Base-by-base conservation (phyloP, 2,797 vertebrate species). In the Cossypha niveicapilla region DNA sequence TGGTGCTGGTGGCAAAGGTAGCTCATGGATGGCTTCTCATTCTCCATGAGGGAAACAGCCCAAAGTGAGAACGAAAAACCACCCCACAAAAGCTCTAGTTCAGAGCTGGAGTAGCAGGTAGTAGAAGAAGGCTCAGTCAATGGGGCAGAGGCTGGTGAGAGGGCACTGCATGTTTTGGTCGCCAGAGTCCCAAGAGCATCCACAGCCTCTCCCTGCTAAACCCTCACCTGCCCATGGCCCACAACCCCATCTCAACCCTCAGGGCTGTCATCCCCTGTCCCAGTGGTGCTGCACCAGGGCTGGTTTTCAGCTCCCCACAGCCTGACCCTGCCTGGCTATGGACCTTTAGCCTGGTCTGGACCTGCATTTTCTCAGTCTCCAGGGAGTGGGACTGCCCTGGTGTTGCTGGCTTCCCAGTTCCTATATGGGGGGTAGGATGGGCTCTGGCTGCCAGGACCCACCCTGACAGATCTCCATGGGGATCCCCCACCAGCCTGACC, bases 401-500 rank as follows among this genome's bases (percentile, higher is more conserved):
- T 30, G 28, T 50, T 18, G 9, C 17, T n/a, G 15, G 18, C 6
- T 44, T 74, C 23, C 15, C 23, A 58, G 27, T 6, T 42, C 22
- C 44, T 50, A 2, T n/a, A 9, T 6, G 5, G 12, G 12, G 27
- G n/a, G 4, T 39, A 60, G 39, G 22, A 42, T n/a, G 18, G 8
- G 9, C n/a, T 13, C 35, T 73, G 42, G 12, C 18, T 37, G 5
- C 22, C 51, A 25, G 22, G 4, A 27, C 7, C 21, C 15, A 14
- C 6, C 3, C 35, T 32, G 23, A 25, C 5, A 28, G 32, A 73
- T 3, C 2, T 5, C 32, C 10, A 11, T 4, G 4, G 39, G 13
- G 8, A 19, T 50, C 37, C 1, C 3, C 6, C 6, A 3, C 16
- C 0, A 2, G 48, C 3, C 47, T 2, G 1, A 21, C 4, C 16